Percentiles rank a stretch among this genome's conserved stretches.
Conservation (phyloP, 2,797 vertebrate genomes). For the Channallabes apus region DNA sequence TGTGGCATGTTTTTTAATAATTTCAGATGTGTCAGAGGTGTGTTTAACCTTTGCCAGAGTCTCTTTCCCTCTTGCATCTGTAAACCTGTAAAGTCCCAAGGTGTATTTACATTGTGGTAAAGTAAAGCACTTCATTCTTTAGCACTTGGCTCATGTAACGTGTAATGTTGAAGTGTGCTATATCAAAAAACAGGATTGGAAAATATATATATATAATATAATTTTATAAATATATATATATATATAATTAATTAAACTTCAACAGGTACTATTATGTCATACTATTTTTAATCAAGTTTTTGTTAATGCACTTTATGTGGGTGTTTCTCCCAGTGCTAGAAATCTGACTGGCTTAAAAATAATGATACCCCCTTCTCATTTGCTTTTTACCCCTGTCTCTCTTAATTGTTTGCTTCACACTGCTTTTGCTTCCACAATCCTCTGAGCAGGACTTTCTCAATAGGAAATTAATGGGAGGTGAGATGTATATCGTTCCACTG, state of each 20-base stretch:
- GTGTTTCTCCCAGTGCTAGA: not conserved
- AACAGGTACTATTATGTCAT: too few relatives aligned
- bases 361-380: not conserved
- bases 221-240: too few relatives aligned
- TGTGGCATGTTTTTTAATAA: not conserved
- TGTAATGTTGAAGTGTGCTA: not conserved
- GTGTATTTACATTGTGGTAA: not conserved
- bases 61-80: not conserved
- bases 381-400: not conserved
- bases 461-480: not conserved
- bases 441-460: not conserved
- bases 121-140: conserved; percentile 1
- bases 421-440: not conserved
- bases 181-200: not conserved
- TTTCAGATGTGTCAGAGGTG: not conserved
- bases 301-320: not conserved
- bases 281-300: not conserved
- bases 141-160: not conserved
- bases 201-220: too few relatives aligned
- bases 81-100: not conserved
- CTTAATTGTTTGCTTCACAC: not conserved
- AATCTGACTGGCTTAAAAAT: not conserved
- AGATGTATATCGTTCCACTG: not conserved
- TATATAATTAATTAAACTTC: not conserved
- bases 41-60: not conserved